phyloP scores from a whole-genome alignment of 2,888 invertebrate species.

The Drosophila limbata region DNA sequence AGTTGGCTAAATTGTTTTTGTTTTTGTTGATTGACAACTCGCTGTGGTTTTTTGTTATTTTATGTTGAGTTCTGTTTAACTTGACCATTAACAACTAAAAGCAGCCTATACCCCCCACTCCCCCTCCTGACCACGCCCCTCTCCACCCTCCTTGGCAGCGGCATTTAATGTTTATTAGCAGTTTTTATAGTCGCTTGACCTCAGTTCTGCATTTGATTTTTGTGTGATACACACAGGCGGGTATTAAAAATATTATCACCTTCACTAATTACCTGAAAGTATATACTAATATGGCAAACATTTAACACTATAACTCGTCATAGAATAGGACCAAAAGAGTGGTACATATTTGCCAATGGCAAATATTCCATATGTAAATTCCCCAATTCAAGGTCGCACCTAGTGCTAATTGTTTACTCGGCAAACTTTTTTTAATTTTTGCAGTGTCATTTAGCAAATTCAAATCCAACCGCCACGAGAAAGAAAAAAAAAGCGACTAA shows the following conservation, averaged over 20 bases:
- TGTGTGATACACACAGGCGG: not conserved
- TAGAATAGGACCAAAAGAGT: conserved; percentile 5
- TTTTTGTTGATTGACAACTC: conserved; percentile 56
- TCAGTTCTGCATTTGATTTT: conserved; percentile 30
- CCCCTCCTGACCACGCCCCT: conserved; percentile 8
- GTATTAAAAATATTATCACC: conserved; percentile 1
- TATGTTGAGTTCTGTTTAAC: conserved; percentile 62
- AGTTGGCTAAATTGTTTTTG: conserved; percentile 26
- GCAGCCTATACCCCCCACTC: conserved; percentile 2
- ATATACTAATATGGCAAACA: not conserved
- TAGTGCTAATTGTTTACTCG: conserved; percentile 2
- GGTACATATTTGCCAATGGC: not conserved
- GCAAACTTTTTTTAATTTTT: not conserved
- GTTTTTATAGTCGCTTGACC: conserved; percentile 31
- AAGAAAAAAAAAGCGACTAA: too few relatives aligned
- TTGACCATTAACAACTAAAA: conserved; percentile 58
- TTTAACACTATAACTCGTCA: conserved; percentile 1
- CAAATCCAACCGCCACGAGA: not conserved
- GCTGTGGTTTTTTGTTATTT: conserved; percentile 48
- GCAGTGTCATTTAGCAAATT: conserved; percentile 4
- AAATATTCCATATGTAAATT: conserved; percentile 5
- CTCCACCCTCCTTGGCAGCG: too few relatives aligned
- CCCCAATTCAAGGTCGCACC: conserved; percentile 6
- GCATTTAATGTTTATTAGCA: conserved; percentile 55
- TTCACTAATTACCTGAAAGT: conserved; percentile 16